Conservation (phyloP, 2,888 invertebrate species). For the Morpho helenor region DNA sequence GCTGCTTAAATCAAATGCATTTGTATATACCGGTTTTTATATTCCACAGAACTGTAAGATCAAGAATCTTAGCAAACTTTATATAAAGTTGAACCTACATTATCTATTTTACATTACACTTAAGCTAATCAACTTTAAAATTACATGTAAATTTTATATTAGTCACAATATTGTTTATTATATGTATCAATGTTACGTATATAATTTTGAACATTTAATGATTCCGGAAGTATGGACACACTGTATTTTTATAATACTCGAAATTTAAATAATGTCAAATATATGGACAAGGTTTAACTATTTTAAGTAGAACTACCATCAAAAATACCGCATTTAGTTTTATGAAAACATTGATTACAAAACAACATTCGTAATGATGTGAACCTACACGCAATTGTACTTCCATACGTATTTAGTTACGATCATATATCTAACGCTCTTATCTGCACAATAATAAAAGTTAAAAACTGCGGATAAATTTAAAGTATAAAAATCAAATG, state of each 20-base stretch:
- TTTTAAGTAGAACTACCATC: slow-evolving; percentile 56
- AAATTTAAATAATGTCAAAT: slow-evolving; percentile 35
- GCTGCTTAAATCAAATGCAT: too few species aligned
- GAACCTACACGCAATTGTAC: slow-evolving; percentile 73
- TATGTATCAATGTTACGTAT: slow-evolving; percentile 79
- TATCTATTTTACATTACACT: slow-evolving; percentile 75
- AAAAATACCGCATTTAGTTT: slow-evolving; percentile 63
- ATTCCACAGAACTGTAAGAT: slow-evolving; percentile 6
- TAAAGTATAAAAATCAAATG: slow-evolving; percentile 47
- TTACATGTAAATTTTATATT: slow-evolving; percentile 77
- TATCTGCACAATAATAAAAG: slow-evolving; percentile 57
- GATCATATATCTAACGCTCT: slow-evolving; percentile 61
- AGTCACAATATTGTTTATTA: slow-evolving; percentile 77
- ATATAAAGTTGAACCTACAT: slow-evolving; percentile 72
- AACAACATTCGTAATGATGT: slow-evolving; percentile 41
- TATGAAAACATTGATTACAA: slow-evolving; percentile 43
- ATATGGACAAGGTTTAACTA: slow-evolving; percentile 57
- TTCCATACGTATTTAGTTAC: slow-evolving; percentile 77
- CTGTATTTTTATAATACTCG: slow-evolving; percentile 33
- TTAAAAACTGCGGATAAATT: slow-evolving; percentile 45
- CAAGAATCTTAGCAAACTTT: slow-evolving; percentile 37
- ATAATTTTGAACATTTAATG: slow-evolving; percentile 78
- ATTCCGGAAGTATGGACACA: slow-evolving; percentile 58
- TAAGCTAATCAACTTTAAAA: slow-evolving; percentile 72
- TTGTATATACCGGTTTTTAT: slow-evolving; percentile 6